Evolutionary conservation across 2,888 invertebrate species (phyloP).

Genomic region (Vesta saturnalis): DNA sequence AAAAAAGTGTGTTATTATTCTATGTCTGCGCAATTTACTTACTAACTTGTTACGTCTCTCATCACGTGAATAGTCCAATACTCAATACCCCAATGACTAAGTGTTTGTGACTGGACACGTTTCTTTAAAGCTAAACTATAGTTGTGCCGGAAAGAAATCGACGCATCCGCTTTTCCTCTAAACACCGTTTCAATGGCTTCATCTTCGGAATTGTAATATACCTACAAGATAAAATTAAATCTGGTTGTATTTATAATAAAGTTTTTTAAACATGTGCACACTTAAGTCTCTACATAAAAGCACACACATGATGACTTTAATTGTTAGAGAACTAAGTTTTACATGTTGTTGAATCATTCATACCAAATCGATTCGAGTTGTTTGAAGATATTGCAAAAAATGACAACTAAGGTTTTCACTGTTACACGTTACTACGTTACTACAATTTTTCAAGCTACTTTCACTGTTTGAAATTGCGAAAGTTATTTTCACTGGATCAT

Average conservation of each 20-base stretch:
- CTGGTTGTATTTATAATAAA: too few species aligned
- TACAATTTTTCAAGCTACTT: conserved; percentile 58
- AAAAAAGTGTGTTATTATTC: neutral
- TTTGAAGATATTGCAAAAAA: conserved; percentile 76
- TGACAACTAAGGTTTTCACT: conserved; percentile 78
- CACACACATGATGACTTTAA: too few species aligned
- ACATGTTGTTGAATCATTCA: too few species aligned
- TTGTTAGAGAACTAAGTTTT: too few species aligned
- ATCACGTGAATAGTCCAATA: conserved; percentile 75
- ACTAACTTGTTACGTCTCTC: conserved; percentile 86
- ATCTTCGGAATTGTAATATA: conserved; percentile 61
- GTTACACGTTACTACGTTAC: conserved; percentile 66
- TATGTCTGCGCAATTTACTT: neutral
- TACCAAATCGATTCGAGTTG: conserved; percentile 73
- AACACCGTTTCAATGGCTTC: conserved; percentile 74
- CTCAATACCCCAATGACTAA: conserved; percentile 68
- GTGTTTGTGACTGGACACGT: conserved; percentile 63
- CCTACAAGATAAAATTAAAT: conserved; percentile 59
- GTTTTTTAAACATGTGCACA: too few species aligned
- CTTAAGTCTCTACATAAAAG: too few species aligned
- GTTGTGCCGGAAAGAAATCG: conserved; percentile 77
- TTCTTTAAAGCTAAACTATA: conserved; percentile 75
- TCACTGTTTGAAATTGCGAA: conserved; percentile 87
- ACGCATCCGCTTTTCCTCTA: conserved; percentile 79
- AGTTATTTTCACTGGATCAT: conserved; percentile 79